phyloP scores from a whole-genome alignment of 2,113 vertebrate genomes.

The Channa argus region DNA sequence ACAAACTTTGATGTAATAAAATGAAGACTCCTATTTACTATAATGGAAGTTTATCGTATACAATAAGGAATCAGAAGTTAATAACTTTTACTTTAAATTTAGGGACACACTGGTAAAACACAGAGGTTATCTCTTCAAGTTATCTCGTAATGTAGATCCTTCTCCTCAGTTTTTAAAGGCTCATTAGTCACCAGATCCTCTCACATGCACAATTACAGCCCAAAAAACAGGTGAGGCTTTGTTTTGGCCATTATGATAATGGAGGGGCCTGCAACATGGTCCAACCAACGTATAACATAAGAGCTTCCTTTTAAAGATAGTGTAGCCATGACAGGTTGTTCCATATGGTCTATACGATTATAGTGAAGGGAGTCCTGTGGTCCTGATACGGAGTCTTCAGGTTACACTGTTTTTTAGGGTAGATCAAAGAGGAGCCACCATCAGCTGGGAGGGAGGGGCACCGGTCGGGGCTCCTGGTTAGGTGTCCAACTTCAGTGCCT shows the following conservation, averaged over 20 bases:
- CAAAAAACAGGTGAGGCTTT: constrained; percentile 58
- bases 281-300: constrained; percentile 37
- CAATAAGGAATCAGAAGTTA: neutral
- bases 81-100: neutral
- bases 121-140: too few species aligned
- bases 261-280: constrained; percentile 34
- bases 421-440: constrained; percentile 57
- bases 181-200: constrained; percentile 14
- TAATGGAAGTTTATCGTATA: constrained; percentile 4
- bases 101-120: neutral
- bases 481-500: constrained; percentile 76
- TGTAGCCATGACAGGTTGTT: constrained; percentile 17
- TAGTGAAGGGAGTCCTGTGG: neutral
- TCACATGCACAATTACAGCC: constrained; percentile 32
- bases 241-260: constrained; percentile 36
- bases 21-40: neutral
- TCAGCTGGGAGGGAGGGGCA: constrained; percentile 68
- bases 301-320: constrained; percentile 24
- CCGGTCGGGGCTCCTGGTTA: constrained; percentile 28
- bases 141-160: constrained; percentile 23
- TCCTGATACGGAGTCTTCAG: constrained; percentile 47
- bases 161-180: constrained; percentile 34
- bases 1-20: constrained; percentile 1
- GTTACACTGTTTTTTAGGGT: constrained; percentile 45
- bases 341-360: constrained; percentile 61